Evolutionary conservation across 2,113 vertebrate species (phyloP), one percentile per base, ranked within the genome.

Genomic region (Camelus bactrianus): DNA sequence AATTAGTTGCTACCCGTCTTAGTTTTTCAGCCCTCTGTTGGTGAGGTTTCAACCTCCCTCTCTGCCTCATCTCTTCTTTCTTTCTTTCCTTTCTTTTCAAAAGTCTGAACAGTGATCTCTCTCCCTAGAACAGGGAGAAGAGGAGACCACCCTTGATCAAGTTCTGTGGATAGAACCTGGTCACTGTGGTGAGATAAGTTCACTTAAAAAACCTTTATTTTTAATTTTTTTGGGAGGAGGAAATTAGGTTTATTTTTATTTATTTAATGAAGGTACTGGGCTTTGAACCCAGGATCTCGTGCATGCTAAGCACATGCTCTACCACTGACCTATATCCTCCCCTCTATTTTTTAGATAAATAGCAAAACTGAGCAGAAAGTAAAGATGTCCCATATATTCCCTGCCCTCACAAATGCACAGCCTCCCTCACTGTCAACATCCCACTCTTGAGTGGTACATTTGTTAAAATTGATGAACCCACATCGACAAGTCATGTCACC

Each of bases 171-270:
- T 85, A 30, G 52, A 69, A 76, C 8, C 32, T 86, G 32, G 46
- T 62, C 32, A 58, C 5, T 56, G 15, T 4, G 19, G 35, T 9
- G 42, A 73, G 87, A 65, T 85, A 35, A 52, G 32, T 58, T 52
- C 69, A 70, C 48, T 75, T 46, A 58, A 60, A 93, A 67, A 50
- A 75, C 46, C 26, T 48, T 95, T 24, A 50, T 30, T 77, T 94
- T 82, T 79, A 82, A 58, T 42, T 42, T 42, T 42, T 42, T 42
- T 4, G 38, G 38, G 38, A 42, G 38, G 38, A 42, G 38, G 38
- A 42, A 42, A 42, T 42, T 42, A 42, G 38, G 38, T 42, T 42
- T 42, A 42, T 42, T 42, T 42, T 42, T 42, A 42, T 42, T 42
- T 42, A 42, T 42, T 42, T 42, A 42, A 42, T 42, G 38, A 42